These are phyloP conservation scores for Tolypeutes matacus DNA, from an alignment of 2,797 vertebrate species.

Conservation along the genomic window DNA sequence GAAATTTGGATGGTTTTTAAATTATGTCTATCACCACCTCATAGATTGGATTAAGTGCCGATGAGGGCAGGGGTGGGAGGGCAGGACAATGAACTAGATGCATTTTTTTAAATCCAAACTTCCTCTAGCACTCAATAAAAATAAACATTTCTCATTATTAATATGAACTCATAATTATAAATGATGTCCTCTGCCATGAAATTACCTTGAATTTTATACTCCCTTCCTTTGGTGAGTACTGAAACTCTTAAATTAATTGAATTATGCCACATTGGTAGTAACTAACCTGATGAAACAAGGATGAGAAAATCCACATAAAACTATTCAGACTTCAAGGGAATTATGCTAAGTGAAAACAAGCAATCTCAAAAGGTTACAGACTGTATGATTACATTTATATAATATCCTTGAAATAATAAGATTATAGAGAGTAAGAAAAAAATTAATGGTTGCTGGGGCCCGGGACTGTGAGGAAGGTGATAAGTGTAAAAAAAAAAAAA, in stretches of 20 bases:
- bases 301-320: neutral
- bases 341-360: neutral
- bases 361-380: constrained; percentile 19
- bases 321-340: constrained; percentile 37
- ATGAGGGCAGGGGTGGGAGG: neutral
- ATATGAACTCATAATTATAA: neutral
- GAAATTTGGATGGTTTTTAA: neutral
- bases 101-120: neutral
- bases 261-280: neutral
- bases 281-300: neutral
- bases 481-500: neutral
- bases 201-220: constrained; percentile 22
- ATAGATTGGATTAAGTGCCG: neutral
- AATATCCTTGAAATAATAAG: constrained; percentile 51
- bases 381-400: neutral
- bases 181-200: neutral
- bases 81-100: neutral
- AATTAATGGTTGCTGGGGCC: constrained; percentile 35
- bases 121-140: neutral
- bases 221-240: neutral
- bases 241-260: constrained; percentile 57
- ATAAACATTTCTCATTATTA: neutral
- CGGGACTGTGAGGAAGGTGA: neutral
- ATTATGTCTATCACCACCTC: neutral
- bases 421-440: constrained; percentile 41